phyloP scores from a whole-genome alignment of 1,140 invertebrate genomes.

The Augochlora pura region DNA sequence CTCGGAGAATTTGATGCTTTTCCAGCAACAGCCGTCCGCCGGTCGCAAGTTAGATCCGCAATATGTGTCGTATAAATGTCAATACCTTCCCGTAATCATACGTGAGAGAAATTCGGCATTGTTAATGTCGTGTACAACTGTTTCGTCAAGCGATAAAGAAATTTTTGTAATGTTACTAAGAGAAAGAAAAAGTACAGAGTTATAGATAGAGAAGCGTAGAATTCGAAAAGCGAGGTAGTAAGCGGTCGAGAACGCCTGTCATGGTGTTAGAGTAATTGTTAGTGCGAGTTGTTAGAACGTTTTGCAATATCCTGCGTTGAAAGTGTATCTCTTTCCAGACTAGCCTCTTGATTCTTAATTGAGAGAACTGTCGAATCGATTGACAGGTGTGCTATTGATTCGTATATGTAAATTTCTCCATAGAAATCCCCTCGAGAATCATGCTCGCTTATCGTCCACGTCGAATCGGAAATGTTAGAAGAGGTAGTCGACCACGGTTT shows the following conservation, averaged over 20 bases:
- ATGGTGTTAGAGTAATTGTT: neutral
- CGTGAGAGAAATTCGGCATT: neutral
- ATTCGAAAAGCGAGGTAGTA: conserved; percentile 7
- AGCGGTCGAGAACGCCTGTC: neutral
- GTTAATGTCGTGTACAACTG: neutral
- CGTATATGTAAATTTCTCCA: neutral
- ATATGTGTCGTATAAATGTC: neutral
- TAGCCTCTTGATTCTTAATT: neutral
- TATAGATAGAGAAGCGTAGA: conserved; percentile 1
- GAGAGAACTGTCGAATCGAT: neutral
- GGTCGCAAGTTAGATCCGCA: neutral
- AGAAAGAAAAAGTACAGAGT: conserved; percentile 6
- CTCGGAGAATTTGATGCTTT: conserved; percentile 27
- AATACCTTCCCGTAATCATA: neutral
- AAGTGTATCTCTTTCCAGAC: neutral
- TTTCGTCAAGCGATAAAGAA: conserved; percentile 8
- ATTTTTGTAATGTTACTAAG: neutral
- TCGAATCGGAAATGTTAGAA: neutral
- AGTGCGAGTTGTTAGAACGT: neutral
- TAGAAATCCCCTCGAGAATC: neutral
- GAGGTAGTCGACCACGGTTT: neutral
- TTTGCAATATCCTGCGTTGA: too few species aligned
- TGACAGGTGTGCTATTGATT: neutral
- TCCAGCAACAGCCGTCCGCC: neutral
- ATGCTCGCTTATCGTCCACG: conserved; percentile 4